Conservation (phyloP, 2,888 invertebrate genomes). For the Galeruca laticollis region DNA sequence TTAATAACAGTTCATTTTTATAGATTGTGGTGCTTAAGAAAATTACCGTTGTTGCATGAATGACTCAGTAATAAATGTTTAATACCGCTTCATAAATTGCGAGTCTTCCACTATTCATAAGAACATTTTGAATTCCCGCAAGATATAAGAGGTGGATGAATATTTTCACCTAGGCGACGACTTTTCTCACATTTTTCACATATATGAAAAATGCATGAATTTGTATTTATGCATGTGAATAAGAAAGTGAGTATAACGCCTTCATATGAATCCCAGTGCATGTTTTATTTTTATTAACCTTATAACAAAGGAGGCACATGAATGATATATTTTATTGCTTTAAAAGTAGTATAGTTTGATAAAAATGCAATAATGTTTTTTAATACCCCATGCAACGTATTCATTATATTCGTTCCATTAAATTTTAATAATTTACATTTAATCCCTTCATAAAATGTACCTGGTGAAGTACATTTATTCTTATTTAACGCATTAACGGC, state of each 20-base stretch:
- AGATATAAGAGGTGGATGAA: slow-evolving; percentile 8
- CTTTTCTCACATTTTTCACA: slow-evolving; percentile 32
- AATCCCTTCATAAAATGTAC: no score
- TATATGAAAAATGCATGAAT: slow-evolving; percentile 37
- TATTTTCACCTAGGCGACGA: slow-evolving; percentile 29
- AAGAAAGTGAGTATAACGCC: slow-evolving; percentile 7
- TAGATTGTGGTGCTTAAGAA: no score
- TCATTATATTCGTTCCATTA: no score
- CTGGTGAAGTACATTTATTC: no score
- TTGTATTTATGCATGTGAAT: slow-evolving; percentile 30
- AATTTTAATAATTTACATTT: no score
- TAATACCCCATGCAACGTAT: no score
- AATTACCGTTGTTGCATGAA: not conserved
- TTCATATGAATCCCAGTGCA: slow-evolving; percentile 15
- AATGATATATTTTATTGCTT: not conserved
- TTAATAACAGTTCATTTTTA: no score
- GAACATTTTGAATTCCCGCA: not conserved
- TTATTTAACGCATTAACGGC: no score
- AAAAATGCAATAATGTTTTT: no score
- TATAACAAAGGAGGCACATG: slow-evolving; percentile 4
- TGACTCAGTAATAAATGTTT: not conserved
- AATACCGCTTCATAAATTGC: not conserved
- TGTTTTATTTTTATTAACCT: slow-evolving; percentile 10
- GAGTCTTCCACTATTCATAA: not conserved
- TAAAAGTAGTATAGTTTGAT: not conserved